Evolutionary conservation across 2,888 invertebrate species (phyloP).

Genomic region (Ormia ochracea): DNA sequence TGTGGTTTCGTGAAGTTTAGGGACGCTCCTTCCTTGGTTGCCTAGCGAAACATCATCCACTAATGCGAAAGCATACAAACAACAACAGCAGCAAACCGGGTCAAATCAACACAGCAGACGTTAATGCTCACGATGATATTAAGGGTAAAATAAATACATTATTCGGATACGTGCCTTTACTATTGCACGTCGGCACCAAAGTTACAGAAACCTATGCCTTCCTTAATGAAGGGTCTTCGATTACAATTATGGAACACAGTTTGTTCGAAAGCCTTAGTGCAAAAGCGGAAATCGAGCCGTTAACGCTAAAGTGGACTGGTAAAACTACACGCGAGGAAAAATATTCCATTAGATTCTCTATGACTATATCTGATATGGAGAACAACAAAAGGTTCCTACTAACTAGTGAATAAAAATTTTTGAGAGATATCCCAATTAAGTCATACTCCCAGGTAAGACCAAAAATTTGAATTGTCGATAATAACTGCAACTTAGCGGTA

Average conservation of each 20-base stretch:
- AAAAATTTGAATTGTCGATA: conserved; percentile 19
- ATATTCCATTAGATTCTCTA: neutral
- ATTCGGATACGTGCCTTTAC: neutral
- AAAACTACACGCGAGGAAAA: conserved; percentile 26
- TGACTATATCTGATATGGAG: conserved; percentile 3
- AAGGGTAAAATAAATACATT: neutral
- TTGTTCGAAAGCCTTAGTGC: conserved; percentile 14
- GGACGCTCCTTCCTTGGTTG: neutral
- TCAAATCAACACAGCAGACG: neutral
- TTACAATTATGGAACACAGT: conserved; percentile 37
- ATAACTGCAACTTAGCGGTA: conserved; percentile 41
- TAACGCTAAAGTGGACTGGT: conserved; percentile 27
- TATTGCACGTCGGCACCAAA: neutral
- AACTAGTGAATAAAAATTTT: neutral
- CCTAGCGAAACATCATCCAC: neutral
- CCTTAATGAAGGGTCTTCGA: no score
- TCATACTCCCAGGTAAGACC: conserved; percentile 24
- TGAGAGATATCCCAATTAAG: neutral
- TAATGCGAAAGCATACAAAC: neutral
- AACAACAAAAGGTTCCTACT: neutral
- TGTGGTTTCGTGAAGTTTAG: neutral
- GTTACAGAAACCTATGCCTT: neutral
- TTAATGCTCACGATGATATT: neutral
- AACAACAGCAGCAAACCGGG: neutral
- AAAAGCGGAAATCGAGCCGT: conserved; percentile 12